Evolutionary conservation across 2,113 vertebrate genomes (phyloP).

Genomic region (Oenanthe oenanthe): DNA sequence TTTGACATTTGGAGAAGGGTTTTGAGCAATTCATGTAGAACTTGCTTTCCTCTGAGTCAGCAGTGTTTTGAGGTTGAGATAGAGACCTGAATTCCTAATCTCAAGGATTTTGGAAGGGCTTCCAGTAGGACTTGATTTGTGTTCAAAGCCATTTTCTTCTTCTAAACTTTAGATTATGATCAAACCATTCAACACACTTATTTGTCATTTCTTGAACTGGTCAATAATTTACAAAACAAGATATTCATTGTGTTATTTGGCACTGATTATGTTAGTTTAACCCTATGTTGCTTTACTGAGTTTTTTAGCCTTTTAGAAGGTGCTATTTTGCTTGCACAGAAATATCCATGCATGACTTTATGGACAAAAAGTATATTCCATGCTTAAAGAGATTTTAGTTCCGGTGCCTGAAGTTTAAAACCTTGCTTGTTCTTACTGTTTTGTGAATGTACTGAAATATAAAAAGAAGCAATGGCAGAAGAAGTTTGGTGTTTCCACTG

Average conservation of each 20-base stretch:
- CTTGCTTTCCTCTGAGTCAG: conserved; percentile 25
- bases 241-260: neutral
- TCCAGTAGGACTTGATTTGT: neutral
- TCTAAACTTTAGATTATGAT: neutral
- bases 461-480: rapidly evolving
- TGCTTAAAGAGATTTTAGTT: neutral
- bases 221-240: neutral
- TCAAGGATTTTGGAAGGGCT: conserved; percentile 24
- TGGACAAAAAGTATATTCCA: neutral
- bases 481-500: neutral
- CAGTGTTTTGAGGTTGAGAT: neutral
- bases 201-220: neutral
- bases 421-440: neutral
- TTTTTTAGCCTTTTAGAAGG: neutral
- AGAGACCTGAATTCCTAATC: conserved; percentile 13
- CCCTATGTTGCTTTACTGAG: neutral
- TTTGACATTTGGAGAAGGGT: neutral
- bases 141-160: neutral
- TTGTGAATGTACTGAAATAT: neutral
- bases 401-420: neutral
- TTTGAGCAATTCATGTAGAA: neutral
- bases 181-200: neutral
- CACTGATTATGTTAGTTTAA: neutral
- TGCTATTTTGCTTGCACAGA: neutral
- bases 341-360: neutral